A percentile compares a stretch with the other conserved stretches of the same genome.
Evolutionary conservation across 1,140 invertebrate genomes (phyloP).

Genomic region (Drosophila navojoa): DNA sequence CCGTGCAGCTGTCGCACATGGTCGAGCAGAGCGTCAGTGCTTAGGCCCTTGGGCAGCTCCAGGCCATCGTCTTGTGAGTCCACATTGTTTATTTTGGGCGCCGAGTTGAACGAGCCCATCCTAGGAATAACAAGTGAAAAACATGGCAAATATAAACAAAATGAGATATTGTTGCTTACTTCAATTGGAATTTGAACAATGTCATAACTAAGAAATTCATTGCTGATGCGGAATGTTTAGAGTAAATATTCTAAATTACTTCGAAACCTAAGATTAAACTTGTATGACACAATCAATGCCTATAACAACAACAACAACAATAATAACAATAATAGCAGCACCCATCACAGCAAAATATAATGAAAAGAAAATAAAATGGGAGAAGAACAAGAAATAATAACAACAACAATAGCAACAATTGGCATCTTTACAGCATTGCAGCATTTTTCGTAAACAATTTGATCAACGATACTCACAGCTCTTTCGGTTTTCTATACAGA

Average conservation of each 20-base stretch:
- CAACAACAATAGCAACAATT: slow-evolving; percentile 36
- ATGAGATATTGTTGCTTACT: background rate
- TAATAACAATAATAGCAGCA: slow-evolving; percentile 16
- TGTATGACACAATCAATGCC: background rate
- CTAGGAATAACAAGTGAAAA: slow-evolving; percentile 80
- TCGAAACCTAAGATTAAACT: slow-evolving; percentile 2
- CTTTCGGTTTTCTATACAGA: slow-evolving; percentile 69
- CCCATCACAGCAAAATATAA: slow-evolving; percentile 14
- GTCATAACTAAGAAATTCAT: no score
- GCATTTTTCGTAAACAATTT: slow-evolving; percentile 1
- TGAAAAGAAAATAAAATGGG: slow-evolving; percentile 6
- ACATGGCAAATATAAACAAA: background rate
- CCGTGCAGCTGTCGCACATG: slow-evolving; percentile 84
- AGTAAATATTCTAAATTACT: no score
- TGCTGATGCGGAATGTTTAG: no score
- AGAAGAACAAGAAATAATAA: background rate
- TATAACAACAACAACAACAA: slow-evolving; percentile 32
- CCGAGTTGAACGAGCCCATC: slow-evolving; percentile 90
- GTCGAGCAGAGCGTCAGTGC: slow-evolving; percentile 85
- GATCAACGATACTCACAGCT: slow-evolving; percentile 67
- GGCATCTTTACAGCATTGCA: background rate
- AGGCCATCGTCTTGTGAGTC: slow-evolving; percentile 88
- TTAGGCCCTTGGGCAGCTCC: slow-evolving; percentile 84
- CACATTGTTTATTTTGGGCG: slow-evolving; percentile 87
- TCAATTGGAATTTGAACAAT: background rate